phyloP scores from a whole-genome alignment of 2,888 invertebrate species.

The Spodoptera exigua region DNA sequence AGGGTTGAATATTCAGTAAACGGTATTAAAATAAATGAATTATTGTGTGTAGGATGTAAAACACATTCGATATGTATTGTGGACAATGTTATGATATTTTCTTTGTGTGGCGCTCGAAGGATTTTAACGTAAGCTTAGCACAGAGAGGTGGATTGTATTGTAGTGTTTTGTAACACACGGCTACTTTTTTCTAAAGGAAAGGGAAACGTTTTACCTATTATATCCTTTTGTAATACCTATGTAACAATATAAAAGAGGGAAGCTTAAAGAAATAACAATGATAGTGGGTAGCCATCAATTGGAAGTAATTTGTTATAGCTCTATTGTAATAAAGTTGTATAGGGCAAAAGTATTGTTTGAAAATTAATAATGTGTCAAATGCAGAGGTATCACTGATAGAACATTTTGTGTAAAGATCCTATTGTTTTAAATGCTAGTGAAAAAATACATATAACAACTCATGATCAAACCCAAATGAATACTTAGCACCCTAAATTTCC shows the following conservation, averaged over 20 bases:
- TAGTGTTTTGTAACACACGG: conserved; percentile 28
- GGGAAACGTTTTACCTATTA: conserved; percentile 10
- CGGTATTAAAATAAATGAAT: conserved; percentile 32
- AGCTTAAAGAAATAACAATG: conserved; percentile 16
- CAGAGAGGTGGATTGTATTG: conserved; percentile 30
- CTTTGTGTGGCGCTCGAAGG: conserved; percentile 36
- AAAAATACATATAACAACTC: too few relatives aligned
- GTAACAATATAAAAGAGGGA: conserved; percentile 6
- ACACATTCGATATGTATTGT: conserved; percentile 46
- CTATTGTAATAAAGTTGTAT: background rate
- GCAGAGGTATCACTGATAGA: too few relatives aligned
- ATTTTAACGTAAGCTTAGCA: conserved; percentile 43
- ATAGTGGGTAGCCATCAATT: conserved; percentile 18
- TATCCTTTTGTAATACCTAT: conserved; percentile 18
- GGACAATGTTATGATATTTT: conserved; percentile 52
- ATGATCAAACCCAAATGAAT: too few relatives aligned
- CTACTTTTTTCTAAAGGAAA: conserved; percentile 14
- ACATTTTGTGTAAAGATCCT: background rate
- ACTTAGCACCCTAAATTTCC: too few relatives aligned
- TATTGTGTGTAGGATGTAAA: conserved; percentile 41
- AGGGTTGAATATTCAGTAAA: conserved; percentile 12
- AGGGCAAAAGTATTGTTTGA: background rate
- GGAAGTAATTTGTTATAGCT: conserved; percentile 16
- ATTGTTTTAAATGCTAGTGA: background rate
- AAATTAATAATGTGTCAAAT: too few relatives aligned